Base-by-base conservation (phyloP, 2,797 vertebrate species). In the Mus caroli region DNA sequence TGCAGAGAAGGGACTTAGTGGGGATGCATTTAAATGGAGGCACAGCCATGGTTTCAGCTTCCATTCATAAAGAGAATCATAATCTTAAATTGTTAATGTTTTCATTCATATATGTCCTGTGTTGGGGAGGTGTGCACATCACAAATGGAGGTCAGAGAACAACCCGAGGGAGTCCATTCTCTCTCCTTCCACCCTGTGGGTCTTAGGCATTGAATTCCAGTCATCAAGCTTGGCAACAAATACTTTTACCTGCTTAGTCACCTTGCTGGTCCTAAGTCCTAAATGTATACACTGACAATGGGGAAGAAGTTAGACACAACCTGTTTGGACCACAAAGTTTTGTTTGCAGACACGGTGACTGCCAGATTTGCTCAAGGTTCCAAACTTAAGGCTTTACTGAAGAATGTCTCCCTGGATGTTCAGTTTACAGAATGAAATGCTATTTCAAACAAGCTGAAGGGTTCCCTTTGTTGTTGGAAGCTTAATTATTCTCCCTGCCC, bases 401-500 rank as follows among this genome's bases (percentile, higher is more conserved):
- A 40, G 56, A 86, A 52, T 19, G n/a, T 83, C 89, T 22, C 9
- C 76, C 54, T 17, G 58, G 73, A 43, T 54, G 1, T 56, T 78
- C 43, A 67, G 71, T 50, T 87, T 69, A 71, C 8, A 62, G n/a
- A 58, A 71, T n/a, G 94, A 92, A 88, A 76, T 10, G 40, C 26
- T 37, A 64, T n/a, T 90, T 82, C 87, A 69, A 96, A 84, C 80
- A 88, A 85, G 92, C 31, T 90, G 26, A 95, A 69, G 24, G 60
- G 14, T 54, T 91, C 64, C 34, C 37, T 86, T 64, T 75, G 75
- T 88, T 60, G 10, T 46, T 92, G 15, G 7, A 86, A 75, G 40
- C 77, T 91, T 84, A 89, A 54, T 80, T 94, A 93, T 86, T 90
- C 84, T 73, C 17, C 64, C 56, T 46, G 76, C 40, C 43, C 75